Percentiles rank a stretch among this genome's conserved stretches.
Conservation (phyloP, 2,113 vertebrate genomes). For the Lampris incognitus region DNA sequence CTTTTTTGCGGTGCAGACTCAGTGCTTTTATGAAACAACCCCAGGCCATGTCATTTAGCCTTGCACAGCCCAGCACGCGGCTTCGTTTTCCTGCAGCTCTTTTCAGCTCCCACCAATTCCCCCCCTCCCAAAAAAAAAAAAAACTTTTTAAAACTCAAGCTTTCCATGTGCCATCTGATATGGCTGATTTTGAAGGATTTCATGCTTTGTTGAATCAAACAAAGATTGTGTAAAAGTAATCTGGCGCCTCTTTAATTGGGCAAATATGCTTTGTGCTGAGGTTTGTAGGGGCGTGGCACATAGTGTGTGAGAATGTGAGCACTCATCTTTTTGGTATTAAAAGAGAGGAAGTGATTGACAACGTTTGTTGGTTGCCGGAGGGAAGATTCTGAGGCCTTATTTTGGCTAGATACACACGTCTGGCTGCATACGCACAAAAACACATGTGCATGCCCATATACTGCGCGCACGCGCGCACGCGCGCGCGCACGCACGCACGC, state of each 20-base stretch:
- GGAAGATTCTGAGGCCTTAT: conserved; percentile 35
- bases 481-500: conserved; percentile 38
- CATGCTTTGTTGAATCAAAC: conserved; percentile 72
- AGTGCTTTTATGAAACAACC: conserved; percentile 47
- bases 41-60: background rate
- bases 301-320: conserved; percentile 37
- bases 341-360: conserved; percentile 60
- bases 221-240: conserved; percentile 67
- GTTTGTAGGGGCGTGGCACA: conserved; percentile 37
- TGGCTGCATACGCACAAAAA: conserved; percentile 3
- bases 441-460: conserved; percentile 12
- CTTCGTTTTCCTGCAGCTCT: conserved; percentile 34
- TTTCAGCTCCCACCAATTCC: background rate
- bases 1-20: background rate
- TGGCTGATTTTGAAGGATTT: conserved; percentile 56
- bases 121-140: conserved; percentile 12
- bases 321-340: conserved; percentile 63
- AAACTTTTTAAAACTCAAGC: conserved; percentile 35
- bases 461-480: conserved; percentile 26
- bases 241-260: conserved; percentile 70
- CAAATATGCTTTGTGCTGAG: conserved; percentile 56
- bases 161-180: conserved; percentile 72
- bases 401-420: conserved; percentile 29
- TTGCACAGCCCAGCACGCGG: conserved; percentile 14
- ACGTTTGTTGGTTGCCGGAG: conserved; percentile 37